phyloP scores from a whole-genome alignment of 2,113 vertebrate species.

The Thamnophis sirtalis region DNA sequence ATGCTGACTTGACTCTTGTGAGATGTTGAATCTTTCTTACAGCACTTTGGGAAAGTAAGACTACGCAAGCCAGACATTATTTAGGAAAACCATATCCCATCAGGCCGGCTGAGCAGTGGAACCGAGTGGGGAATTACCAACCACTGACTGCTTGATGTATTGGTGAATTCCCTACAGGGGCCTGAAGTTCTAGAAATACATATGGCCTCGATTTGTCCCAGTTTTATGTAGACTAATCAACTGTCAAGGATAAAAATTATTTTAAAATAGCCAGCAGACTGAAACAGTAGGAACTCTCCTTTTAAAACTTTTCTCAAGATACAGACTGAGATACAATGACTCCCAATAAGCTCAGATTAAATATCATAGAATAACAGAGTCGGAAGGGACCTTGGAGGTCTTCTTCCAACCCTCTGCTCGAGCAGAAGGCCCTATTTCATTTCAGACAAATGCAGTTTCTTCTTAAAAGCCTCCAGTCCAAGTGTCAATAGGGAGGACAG shows the following conservation, averaged over 20 bases:
- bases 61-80: conserved; percentile 49
- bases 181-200: not conserved
- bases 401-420: not conserved
- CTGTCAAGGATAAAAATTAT: not conserved
- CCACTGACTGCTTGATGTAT: not conserved
- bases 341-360: not conserved
- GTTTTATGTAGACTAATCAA: not conserved
- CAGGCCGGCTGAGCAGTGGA: not conserved
- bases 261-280: not conserved
- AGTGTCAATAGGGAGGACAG: no score
- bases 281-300: not conserved
- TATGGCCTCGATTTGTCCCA: not conserved
- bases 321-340: not conserved
- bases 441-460: not conserved
- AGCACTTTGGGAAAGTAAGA: conserved; percentile 39
- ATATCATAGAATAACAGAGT: not conserved
- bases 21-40: conserved; percentile 50
- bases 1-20: conserved; percentile 46
- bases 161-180: not conserved
- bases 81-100: conserved; percentile 33
- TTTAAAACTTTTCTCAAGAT: not conserved
- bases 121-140: not conserved
- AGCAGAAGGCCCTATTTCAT: not conserved
- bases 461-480: not conserved
- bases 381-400: not conserved